phyloP scores from a whole-genome alignment of 64 coral and sea anemone genomes.

The Montipora cactus region DNA sequence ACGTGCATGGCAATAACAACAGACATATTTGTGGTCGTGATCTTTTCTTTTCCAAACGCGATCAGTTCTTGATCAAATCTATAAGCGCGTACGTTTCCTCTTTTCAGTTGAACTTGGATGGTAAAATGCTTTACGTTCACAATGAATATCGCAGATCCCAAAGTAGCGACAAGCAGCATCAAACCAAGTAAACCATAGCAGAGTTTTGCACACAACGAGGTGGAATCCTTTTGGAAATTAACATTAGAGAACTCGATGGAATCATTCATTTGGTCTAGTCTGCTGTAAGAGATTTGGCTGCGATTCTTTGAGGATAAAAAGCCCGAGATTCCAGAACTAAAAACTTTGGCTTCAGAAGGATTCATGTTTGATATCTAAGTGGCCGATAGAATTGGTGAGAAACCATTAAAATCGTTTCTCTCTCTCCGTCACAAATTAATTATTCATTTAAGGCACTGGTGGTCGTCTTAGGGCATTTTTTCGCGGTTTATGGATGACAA shows the following conservation, averaged over 20 bases:
- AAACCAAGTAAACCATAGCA: constrained; percentile 8
- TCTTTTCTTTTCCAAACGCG: constrained; percentile 1
- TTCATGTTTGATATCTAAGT: neutral
- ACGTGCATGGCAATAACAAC: constrained; percentile 45
- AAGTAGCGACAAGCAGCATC: neutral
- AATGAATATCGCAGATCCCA: neutral
- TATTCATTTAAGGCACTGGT: constrained; percentile 31
- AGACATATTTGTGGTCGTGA: neutral
- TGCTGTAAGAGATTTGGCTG: constrained; percentile 17
- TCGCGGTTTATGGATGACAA: constrained; percentile 4
- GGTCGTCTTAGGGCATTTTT: neutral
- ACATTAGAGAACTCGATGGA: constrained; percentile 43
- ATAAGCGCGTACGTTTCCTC: constrained; percentile 31
- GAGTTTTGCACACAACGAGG: constrained; percentile 5
- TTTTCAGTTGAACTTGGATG: neutral
- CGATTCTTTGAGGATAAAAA: constrained; percentile 8
- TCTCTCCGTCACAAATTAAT: constrained; percentile 1
- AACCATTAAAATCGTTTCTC: neutral
- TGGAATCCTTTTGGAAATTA: constrained; percentile 29
- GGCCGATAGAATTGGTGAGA: neutral
- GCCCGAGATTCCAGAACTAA: constrained; percentile 9
- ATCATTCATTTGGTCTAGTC: neutral
- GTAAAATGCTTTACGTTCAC: constrained; percentile 26
- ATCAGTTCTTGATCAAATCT: constrained; percentile 41
- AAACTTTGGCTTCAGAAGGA: constrained; percentile 35